These are phyloP conservation scores for Aurelia aurita complex sp. Pacific DNA, from an alignment of 30 jellyfish, hydroid and myxozoan genomes.

Conservation along the genomic window DNA sequence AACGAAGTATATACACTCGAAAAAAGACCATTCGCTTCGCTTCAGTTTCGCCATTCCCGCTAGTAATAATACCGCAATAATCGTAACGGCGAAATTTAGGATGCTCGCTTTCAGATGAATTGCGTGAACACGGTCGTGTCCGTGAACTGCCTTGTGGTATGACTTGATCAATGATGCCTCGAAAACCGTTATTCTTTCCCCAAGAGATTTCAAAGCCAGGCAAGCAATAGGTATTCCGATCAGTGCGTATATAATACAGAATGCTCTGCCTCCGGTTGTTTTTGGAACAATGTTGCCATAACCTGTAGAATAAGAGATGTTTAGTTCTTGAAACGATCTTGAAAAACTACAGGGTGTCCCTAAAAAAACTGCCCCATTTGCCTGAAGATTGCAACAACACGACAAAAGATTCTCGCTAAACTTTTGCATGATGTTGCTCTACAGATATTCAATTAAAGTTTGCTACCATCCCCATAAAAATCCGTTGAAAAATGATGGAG, in stretches of 20 bases:
- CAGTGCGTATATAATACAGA: slow-evolving; percentile 51
- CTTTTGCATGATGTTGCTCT: no score
- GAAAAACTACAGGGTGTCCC: no score
- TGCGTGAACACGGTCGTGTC: slow-evolving; percentile 16
- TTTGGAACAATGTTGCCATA: slow-evolving; percentile 59
- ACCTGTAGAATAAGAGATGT: slow-evolving; percentile 22
- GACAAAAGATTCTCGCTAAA: no score
- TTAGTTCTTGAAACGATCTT: no score
- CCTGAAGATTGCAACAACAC: no score
- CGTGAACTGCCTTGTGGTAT: not conserved
- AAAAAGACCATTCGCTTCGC: slow-evolving; percentile 59
- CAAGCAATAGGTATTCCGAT: slow-evolving; percentile 68
- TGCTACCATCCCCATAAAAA: no score
- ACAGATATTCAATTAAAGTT: no score
- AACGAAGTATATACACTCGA: slow-evolving; percentile 54
- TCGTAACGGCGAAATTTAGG: slow-evolving; percentile 32
- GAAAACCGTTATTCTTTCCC: slow-evolving; percentile 38
- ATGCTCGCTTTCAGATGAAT: slow-evolving; percentile 51
- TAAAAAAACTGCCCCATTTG: no score
- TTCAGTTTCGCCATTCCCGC: slow-evolving; percentile 49
- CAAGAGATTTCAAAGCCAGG: slow-evolving; percentile 58
- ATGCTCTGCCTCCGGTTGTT: slow-evolving; percentile 48
- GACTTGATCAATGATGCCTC: not conserved
- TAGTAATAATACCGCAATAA: slow-evolving; percentile 20
- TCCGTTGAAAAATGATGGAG: no score